These are phyloP conservation scores for Chrysochloris asiatica DNA, from an alignment of 2,113 vertebrate species.

Conservation along the genomic window DNA sequence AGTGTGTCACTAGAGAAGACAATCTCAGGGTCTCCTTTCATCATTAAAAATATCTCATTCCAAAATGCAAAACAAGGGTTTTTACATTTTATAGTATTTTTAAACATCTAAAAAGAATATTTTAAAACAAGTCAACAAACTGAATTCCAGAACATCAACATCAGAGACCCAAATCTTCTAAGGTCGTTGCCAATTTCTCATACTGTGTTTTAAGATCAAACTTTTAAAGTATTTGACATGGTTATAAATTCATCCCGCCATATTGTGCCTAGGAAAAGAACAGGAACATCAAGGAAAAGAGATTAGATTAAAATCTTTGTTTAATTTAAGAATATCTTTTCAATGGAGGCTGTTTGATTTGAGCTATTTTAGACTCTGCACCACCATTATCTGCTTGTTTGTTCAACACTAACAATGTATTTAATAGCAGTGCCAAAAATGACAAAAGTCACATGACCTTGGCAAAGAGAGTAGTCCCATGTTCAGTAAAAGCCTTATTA, in stretches of 20 bases:
- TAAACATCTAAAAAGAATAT: neutral
- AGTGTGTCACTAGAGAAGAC: neutral
- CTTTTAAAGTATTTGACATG: neutral
- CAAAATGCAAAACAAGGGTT: too few species aligned
- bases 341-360: too few species aligned
- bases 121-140: neutral
- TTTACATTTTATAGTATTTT: too few species aligned
- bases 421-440: neutral
- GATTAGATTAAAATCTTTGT: neutral
- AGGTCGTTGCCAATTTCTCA: neutral
- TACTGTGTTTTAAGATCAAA: neutral
- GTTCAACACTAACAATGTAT: neutral
- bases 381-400: neutral
- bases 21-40: neutral
- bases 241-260: neutral
- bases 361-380: neutral
- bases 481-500: neutral
- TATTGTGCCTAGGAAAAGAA: neutral
- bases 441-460: neutral
- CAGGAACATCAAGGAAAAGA: neutral
- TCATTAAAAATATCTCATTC: neutral
- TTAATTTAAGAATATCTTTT: too few species aligned
- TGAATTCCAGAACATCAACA: neutral
- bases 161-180: neutral
- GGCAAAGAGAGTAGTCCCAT: too few species aligned